Percentiles rank a stretch among this genome's conserved stretches.
phyloP scores from a whole-genome alignment of 1,140 invertebrate genomes.

The Metaphire vulgaris region DNA sequence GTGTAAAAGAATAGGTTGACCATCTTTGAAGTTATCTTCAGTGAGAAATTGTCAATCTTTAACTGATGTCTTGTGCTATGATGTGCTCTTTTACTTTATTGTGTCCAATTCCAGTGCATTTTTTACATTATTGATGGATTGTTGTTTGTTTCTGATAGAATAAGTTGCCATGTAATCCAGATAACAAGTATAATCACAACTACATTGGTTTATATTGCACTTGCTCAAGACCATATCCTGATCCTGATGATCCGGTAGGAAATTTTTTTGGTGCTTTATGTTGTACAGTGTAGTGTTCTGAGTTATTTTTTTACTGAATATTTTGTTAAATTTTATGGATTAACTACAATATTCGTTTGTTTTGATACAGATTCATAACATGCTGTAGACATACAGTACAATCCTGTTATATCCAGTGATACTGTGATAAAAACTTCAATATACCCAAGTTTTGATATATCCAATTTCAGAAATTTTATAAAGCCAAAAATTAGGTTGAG shows the following conservation, averaged over 20 bases:
- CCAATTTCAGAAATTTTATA: no score
- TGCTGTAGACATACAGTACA: constrained; percentile 1
- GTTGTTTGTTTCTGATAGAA: no score
- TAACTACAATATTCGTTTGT: constrained; percentile 10
- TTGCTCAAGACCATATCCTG: constrained; percentile 90
- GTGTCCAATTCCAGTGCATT: no score
- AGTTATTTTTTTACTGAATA: neutral
- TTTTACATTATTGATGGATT: no score
- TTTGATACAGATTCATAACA: neutral
- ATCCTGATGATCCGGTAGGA: constrained; percentile 65
- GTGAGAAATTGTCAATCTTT: no score
- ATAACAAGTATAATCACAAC: constrained; percentile 60
- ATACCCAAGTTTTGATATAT: no score
- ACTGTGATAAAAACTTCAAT: neutral
- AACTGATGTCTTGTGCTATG: no score
- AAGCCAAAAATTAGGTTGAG: no score
- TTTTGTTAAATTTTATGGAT: neutral
- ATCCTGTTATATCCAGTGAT: neutral
- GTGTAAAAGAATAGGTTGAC: no score
- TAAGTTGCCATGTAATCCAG: constrained; percentile 38
- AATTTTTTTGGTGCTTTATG: constrained; percentile 16
- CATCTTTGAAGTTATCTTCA: no score
- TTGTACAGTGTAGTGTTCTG: no score
- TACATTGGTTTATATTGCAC: constrained; percentile 86
- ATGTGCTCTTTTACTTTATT: no score